phyloP scores from a whole-genome alignment of 2,113 vertebrate genomes.

The Hemiscyllium ocellatum region DNA sequence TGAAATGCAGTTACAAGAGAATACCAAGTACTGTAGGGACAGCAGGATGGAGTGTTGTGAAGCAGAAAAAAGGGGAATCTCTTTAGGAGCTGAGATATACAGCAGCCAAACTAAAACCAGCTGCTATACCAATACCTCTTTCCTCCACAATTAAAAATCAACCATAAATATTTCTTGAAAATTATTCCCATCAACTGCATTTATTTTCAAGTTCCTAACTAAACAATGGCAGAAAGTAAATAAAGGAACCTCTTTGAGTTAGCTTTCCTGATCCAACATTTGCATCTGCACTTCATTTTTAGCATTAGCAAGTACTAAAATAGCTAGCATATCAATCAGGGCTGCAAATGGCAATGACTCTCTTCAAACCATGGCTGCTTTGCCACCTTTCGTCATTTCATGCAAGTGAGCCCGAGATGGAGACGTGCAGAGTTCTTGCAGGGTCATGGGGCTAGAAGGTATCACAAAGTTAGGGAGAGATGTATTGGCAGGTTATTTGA shows the following conservation, averaged over 20 bases:
- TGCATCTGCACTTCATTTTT: neutral
- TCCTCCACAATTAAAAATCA: neutral
- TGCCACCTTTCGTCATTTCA: neutral
- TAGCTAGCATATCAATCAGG: neutral
- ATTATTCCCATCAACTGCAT: neutral
- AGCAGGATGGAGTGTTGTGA: neutral
- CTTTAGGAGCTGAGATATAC: neutral
- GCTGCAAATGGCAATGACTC: neutral
- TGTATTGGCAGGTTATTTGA: neutral
- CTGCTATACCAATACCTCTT: neutral
- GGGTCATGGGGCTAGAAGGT: neutral
- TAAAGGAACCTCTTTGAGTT: neutral
- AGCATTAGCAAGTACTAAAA: neutral
- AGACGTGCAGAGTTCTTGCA: neutral
- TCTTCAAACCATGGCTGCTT: neutral
- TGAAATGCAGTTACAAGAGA: neutral
- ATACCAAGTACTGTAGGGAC: neutral
- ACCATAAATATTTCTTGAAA: neutral
- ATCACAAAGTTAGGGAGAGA: neutral
- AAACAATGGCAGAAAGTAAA: neutral
- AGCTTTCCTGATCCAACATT: neutral
- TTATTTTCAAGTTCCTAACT: neutral
- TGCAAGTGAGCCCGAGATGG: neutral
- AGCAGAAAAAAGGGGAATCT: neutral
- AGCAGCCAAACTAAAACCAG: slow-evolving; percentile 17